Base-by-base conservation (phyloP, 2,888 invertebrate species). In the Drosophila macrospina region DNA sequence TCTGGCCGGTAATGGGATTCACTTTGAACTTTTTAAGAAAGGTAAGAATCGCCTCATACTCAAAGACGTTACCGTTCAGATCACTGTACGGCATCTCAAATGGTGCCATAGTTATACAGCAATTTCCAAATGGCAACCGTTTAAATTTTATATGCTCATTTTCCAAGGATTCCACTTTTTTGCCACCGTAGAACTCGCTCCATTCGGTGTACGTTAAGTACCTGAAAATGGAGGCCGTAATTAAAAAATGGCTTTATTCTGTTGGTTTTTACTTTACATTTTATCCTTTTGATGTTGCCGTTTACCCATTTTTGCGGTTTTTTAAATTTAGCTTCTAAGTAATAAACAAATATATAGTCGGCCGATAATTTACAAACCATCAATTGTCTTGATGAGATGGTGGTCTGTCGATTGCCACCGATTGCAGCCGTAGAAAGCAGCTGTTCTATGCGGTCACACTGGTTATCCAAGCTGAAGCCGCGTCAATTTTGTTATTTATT, bases 261-360 rank as follows among this genome's bases (percentile, higher is more conserved):
- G 3, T 2, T 5, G 15, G 1, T 34, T 2, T 13, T 5, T 56
- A 34, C 91, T 93, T 92, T 93, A 96, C 97, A 98, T 96, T 95
- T 98, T 98, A 93, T 98, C 98, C 90, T 98, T 98, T 91, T 98
- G 98, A 93, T 98, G 98, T 90, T 98, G 98, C 80, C 97, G 94
- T 93, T 98, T 98, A 78, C 98, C 98, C 98, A 98, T 98, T 91
- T 94, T 96, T 82, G 0, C 39, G 42, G 6, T 2, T 56, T 76
- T 52, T 57, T 54, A 68, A 34, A n/a, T n/a, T 54, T 4, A 8
- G 60, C 11, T 10, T 59, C 1, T 8, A 6, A 57, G 24, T 39
- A 32, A 36, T 10, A 45, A 68, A 42, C 26, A 69, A 74, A 52
- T 28, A 44, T 52, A 44, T 67, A 36, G 32, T n/a, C 16, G 4